Percentiles rank a stretch among this genome's conserved stretches.
Conservation (phyloP, 2,113 vertebrate species). For the Malurus elegans region DNA sequence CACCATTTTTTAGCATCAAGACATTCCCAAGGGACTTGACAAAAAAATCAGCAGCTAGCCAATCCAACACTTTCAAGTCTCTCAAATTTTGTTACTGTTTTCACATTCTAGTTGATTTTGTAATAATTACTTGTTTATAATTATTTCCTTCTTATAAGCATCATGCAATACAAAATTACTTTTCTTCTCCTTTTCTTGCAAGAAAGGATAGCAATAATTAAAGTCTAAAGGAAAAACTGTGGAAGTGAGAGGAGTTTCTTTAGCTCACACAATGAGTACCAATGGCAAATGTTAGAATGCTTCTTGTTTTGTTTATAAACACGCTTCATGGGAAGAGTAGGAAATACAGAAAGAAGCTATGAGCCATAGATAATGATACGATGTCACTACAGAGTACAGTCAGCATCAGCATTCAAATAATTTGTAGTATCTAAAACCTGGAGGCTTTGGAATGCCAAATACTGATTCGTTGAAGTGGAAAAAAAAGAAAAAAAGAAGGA, state of each 20-base stretch:
- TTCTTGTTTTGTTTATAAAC: background rate
- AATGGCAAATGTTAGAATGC: background rate
- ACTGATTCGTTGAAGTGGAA: background rate
- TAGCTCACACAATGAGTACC: background rate
- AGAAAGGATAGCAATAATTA: background rate
- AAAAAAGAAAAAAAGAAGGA: background rate
- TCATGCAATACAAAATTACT: background rate
- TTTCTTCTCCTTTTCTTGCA: background rate
- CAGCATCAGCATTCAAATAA: background rate
- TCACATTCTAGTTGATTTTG: background rate
- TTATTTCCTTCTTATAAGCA: background rate
- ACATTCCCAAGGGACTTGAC: background rate
- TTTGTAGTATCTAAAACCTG: background rate
- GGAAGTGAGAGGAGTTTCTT: background rate
- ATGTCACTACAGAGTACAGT: background rate
- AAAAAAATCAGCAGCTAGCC: background rate
- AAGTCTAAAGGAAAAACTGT: background rate
- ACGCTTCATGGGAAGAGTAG: background rate
- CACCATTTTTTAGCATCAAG: background rate
- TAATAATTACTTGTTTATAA: background rate
- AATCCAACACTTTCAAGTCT: background rate
- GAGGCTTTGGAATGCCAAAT: background rate
- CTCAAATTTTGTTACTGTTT: background rate
- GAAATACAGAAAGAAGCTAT: background rate
- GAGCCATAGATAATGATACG: background rate